These are phyloP conservation scores for Acanthosepion lycidas DNA, from an alignment of 2,888 invertebrate genomes.

Conservation along the genomic window DNA sequence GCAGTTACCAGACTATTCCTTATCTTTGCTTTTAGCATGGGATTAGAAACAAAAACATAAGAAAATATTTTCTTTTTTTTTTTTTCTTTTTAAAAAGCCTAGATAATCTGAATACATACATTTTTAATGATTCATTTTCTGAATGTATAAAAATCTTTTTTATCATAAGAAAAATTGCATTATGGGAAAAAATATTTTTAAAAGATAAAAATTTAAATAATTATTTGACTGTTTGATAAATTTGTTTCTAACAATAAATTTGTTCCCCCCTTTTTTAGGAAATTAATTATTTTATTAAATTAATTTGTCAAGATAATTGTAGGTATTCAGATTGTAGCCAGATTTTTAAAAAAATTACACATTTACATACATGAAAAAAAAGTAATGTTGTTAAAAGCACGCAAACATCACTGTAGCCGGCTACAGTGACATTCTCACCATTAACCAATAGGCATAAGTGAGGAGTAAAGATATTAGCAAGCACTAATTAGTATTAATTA, in stretches of 20 bases:
- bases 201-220: no score
- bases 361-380: not conserved
- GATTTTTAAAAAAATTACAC: not conserved
- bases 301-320: not conserved
- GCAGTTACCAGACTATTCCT: not conserved
- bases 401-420: not conserved
- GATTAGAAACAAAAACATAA: not conserved
- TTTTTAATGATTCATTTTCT: not conserved
- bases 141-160: no score
- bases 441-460: not conserved
- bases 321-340: not conserved
- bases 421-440: not conserved
- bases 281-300: no score
- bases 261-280: no score
- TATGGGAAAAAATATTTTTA: no score
- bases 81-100: not conserved
- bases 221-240: no score
- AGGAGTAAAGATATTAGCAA: not conserved
- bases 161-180: no score
- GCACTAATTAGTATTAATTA: not conserved
- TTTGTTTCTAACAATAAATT: no score
- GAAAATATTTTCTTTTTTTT: not conserved
- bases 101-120: not conserved
- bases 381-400: not conserved
- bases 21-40: not conserved